A percentile compares a stretch with the other conserved stretches of the same genome.
Evolutionary conservation across 1,140 invertebrate genomes (phyloP).

Genomic region (Asobara japonica): DNA sequence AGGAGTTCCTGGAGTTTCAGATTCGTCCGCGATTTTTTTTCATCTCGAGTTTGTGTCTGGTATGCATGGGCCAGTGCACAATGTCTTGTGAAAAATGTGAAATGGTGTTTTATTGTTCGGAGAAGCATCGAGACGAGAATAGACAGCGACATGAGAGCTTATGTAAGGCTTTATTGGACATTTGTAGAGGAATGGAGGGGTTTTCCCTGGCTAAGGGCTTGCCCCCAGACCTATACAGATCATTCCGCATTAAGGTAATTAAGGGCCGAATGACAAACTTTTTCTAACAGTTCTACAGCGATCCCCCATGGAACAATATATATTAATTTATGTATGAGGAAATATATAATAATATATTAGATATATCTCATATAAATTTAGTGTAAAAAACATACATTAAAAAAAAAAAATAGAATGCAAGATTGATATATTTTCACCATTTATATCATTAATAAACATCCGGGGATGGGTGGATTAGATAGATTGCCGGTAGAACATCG

Average conservation of each 20-base stretch:
- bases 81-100: conserved; percentile 62
- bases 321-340: too few relatives aligned
- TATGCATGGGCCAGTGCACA: conserved; percentile 52
- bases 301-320: too few relatives aligned
- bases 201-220: conserved; percentile 67
- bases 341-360: too few relatives aligned
- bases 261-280: too few relatives aligned
- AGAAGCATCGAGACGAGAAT: conserved; percentile 63
- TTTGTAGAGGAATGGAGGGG: conserved; percentile 47
- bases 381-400: too few relatives aligned
- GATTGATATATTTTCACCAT: too few relatives aligned
- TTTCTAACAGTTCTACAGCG: too few relatives aligned
- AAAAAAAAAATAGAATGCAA: too few relatives aligned
- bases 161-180: conserved; percentile 55
- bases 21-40: conserved; percentile 55
- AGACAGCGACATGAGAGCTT: conserved; percentile 60
- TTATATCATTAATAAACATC: too few relatives aligned
- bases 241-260: conserved; percentile 71
- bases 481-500: too few relatives aligned
- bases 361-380: too few relatives aligned
- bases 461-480: too few relatives aligned
- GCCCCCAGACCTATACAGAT: conserved; percentile 70
- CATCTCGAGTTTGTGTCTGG: conserved; percentile 56
- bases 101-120: conserved; percentile 69
- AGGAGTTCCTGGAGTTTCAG: conserved; percentile 51